A percentile compares a stretch with the other conserved stretches of the same genome.
Conservation (phyloP, 1,140 invertebrate genomes). For the Listronotus bonariensis region DNA sequence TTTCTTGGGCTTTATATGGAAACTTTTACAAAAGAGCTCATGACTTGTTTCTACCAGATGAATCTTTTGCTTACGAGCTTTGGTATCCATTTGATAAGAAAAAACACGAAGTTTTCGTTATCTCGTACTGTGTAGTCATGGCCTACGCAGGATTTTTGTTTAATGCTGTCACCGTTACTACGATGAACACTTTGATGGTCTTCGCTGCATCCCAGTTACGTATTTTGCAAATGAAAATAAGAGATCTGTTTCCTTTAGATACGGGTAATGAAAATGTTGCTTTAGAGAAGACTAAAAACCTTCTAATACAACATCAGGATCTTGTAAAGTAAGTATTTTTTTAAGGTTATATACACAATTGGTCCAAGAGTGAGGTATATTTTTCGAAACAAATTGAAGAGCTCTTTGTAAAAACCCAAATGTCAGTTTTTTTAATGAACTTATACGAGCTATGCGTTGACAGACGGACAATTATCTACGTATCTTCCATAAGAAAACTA, state of each 20-base stretch:
- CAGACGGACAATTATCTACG: no score
- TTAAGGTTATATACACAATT: no score
- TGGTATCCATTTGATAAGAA: slow-evolving; percentile 8
- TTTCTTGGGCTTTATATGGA: background rate
- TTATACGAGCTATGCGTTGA: no score
- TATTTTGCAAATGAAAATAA: slow-evolving; percentile 7
- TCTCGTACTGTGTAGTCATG: slow-evolving; percentile 5
- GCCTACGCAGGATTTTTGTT: slow-evolving; percentile 10
- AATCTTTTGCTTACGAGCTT: slow-evolving; percentile 8
- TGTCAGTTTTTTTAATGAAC: no score
- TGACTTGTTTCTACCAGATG: background rate
- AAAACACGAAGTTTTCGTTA: slow-evolving; percentile 5
- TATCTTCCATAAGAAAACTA: no score
- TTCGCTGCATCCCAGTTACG: slow-evolving; percentile 10
- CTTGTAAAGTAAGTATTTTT: slow-evolving; percentile 19
- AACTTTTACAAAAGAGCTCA: slow-evolving; percentile 13
- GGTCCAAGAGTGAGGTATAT: no score
- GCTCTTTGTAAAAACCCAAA: no score
- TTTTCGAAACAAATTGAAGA: no score
- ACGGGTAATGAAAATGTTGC: background rate
- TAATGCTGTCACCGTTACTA: background rate
- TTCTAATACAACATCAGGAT: slow-evolving; percentile 16
- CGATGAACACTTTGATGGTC: slow-evolving; percentile 6
- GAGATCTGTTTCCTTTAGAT: background rate
- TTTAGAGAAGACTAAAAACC: background rate